Conservation (phyloP, 2,113 vertebrate genomes). For the Corythornis vintsioides region DNA sequence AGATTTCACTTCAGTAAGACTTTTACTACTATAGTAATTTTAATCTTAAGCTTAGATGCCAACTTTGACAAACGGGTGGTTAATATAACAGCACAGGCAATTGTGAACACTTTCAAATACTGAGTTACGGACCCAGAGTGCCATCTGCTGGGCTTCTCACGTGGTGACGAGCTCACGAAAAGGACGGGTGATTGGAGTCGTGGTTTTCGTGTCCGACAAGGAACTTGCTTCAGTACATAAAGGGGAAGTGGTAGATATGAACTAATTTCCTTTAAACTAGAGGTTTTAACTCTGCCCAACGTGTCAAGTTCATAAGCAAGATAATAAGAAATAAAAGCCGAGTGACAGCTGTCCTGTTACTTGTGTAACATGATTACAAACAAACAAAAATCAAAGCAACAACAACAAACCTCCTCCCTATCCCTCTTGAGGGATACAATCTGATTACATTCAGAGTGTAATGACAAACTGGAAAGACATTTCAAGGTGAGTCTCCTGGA, state of each 20-base stretch:
- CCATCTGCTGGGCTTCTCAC: conserved; percentile 8
- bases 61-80: not conserved
- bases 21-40: not conserved
- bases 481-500: not conserved
- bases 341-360: not conserved
- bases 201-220: not conserved
- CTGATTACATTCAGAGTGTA: not conserved
- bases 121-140: not conserved
- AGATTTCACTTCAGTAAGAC: not conserved
- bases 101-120: not conserved
- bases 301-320: not conserved
- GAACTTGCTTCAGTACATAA: not conserved
- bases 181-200: accelerated
- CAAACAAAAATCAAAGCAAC: no score
- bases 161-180: not conserved
- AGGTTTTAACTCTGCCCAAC: not conserved
- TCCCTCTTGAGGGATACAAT: not conserved
- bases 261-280: not conserved
- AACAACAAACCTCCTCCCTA: not conserved
- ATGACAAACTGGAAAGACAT: not conserved
- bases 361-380: not conserved
- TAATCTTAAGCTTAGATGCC: not conserved
- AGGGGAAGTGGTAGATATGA: not conserved
- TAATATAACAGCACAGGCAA: not conserved
- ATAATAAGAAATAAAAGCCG: not conserved